Evolutionary conservation across 1,140 invertebrate species (phyloP), one percentile per base, ranked within the genome.

Genomic region (Orius insidiosus): DNA sequence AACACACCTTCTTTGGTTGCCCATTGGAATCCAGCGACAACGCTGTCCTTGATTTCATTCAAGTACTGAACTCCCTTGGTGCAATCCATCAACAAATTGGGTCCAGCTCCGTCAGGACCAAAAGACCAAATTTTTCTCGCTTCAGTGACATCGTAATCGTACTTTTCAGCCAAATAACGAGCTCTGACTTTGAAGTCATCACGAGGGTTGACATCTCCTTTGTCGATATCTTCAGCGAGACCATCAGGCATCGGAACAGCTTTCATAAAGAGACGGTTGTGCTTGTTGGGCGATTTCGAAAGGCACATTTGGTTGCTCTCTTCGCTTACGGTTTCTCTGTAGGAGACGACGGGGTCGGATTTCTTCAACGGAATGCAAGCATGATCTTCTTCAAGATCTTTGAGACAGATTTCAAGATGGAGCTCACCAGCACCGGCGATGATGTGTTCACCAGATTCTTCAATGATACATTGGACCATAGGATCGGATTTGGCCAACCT

Each of bases 91-190:
- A 99, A 65, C 54, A 99, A 74, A 67, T 99, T 99, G 52, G 96
- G 92, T 40, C 96, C 96, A 57, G 86, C 96, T 46, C 88, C 89
- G 60, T 99, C 96, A 54, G 96, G 96, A 49, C 96, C 96, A 67
- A 99, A 99, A 65, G 89, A 90, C 96, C 96, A 99, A 71, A 99
- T 98, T 70, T 99, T 99, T 68, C 95, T 81, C 24, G 88, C 92
- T 67, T 99, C 96, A 33, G 87, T 95, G 10, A 95, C 75, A 69
- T 99, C 96, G 60, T 93, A 97, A 45, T 93, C 86, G 67, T 93
- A 98, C 55, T 94, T 94, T 48, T 98, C 95, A 51, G 73, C 74
- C 48, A 99, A 68, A 60, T 89, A 89, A 66, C 88, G 80, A 40
- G 86, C 93, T 62, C 94, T 82, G 19, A 79, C 75, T 69, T 98